Conservation (phyloP, 2,797 vertebrate genomes). For the Phylloscopus collybita region DNA sequence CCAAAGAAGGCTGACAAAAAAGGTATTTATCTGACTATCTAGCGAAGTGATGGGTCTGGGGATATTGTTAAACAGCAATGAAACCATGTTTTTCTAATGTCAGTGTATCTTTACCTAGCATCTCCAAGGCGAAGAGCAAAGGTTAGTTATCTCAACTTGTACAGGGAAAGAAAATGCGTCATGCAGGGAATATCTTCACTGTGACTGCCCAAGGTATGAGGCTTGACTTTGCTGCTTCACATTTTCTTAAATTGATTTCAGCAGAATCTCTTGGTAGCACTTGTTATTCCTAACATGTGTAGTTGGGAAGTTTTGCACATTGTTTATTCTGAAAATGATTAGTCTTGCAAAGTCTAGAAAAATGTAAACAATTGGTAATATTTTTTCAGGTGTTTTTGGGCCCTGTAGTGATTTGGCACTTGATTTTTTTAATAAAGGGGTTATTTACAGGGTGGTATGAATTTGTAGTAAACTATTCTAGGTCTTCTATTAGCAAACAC, state of each 20-base stretch:
- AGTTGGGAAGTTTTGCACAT: conserved; percentile 79
- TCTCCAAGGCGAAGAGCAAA: conserved; percentile 32
- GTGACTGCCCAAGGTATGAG: conserved; percentile 67
- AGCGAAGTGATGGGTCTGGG: conserved; percentile 55
- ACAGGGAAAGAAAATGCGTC: conserved; percentile 42
- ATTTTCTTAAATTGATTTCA: conserved; percentile 55
- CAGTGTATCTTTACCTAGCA: conserved; percentile 26
- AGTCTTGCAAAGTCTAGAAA: conserved; percentile 87
- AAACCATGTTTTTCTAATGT: conserved; percentile 40
- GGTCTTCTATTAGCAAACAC: conserved; percentile 80
- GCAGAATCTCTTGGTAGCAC: conserved; percentile 72
- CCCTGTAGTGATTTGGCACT: conserved; percentile 79
- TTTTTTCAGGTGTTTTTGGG: conserved; percentile 63
- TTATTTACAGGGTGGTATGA: conserved; percentile 75
- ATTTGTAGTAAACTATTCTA: conserved; percentile 74
- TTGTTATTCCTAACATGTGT: conserved; percentile 60
- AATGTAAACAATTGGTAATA: conserved; percentile 64
- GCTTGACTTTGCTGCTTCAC: conserved; percentile 61
- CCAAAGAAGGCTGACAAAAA: conserved; percentile 69
- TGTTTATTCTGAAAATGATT: conserved; percentile 78
- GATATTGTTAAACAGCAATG: conserved; percentile 64
- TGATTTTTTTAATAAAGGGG: conserved; percentile 73
- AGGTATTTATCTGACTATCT: conserved; percentile 71
- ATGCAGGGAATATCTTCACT: conserved; percentile 62
- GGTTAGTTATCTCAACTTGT: conserved; percentile 21